Conservation (phyloP, 2,888 invertebrate genomes). For the Gonocerus acuteangulatus region DNA sequence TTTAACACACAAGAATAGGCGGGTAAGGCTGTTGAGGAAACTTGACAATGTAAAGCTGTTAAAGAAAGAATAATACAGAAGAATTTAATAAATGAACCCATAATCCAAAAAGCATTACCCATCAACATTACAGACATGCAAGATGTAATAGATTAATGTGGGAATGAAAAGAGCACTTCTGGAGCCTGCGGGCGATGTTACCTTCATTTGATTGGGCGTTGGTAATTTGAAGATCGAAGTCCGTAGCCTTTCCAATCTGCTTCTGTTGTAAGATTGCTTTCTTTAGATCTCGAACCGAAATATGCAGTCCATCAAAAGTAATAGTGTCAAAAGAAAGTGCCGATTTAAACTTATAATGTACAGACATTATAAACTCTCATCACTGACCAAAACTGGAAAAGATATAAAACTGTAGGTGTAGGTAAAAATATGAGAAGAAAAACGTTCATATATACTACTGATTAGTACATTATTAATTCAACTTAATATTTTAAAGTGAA, state of each 20-base stretch:
- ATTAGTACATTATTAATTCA: no score
- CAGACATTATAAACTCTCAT: conserved; percentile 59
- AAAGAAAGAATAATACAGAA: no score
- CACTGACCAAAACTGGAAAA: conserved; percentile 41
- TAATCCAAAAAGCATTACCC: no score
- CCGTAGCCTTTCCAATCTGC: conserved; percentile 83
- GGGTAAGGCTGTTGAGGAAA: no score
- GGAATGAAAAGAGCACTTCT: no score
- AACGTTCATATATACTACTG: no score
- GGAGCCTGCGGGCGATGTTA: conserved; percentile 41
- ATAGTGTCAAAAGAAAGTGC: conserved; percentile 92
- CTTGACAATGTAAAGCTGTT: no score
- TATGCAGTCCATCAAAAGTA: conserved; percentile 93
- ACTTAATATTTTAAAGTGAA: no score
- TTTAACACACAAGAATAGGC: no score
- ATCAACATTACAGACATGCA: no score
- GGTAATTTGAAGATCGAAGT: conserved; percentile 92
- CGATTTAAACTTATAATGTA: conserved; percentile 98
- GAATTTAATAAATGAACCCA: no score
- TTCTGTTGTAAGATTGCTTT: conserved; percentile 92
- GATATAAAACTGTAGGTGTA: conserved; percentile 36
- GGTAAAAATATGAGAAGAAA: conserved; percentile 30
- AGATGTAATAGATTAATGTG: no score
- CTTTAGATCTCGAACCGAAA: conserved; percentile 91
- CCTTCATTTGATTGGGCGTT: conserved; percentile 97